Base-by-base conservation (phyloP, 2,797 vertebrate genomes). In the Podargus strigoides region DNA sequence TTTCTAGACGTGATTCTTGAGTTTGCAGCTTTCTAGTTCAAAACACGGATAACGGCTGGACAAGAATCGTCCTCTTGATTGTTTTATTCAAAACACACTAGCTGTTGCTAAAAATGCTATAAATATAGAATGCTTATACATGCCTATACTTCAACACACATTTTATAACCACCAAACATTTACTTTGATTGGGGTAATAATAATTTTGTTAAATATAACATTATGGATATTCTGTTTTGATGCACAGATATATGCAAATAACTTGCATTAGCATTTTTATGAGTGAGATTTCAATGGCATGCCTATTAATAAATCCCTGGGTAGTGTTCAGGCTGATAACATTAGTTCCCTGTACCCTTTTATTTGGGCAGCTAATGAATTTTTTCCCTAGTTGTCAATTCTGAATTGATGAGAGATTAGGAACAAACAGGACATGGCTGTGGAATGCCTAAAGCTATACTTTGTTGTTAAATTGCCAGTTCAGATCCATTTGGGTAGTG, bases 241-340 rank as follows among this genome's bases (percentile, higher is more conserved):
- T 86, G 69, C 60, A 72, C 34, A 83, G 91, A 77, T n/a, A 28
- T 58, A 96, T 93, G 91, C 80, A 96, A 95, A 96, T 93, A 89
- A 85, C 66, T 79, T 67, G 16, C 9, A 92, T 96, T 96, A 93
- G 89, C 93, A 95, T 94, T 94, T 92, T 96, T 94, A 94, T 89
- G 90, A 89, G 60, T 93, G 73, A 93, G 47, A 93, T 95, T 96
- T 96, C 83, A 96, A 78, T 93, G 44, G 50, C 76, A 95, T 93
- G 37, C 85, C 85, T 95, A 89, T 91, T 89, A 95, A 96, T 93
- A 95, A 93, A 96, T 93, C 95, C 59, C 90, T 80, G 67, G 42
- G 75, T 72, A 81, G 50, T 73, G 56, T 62, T 95, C 50, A 93
- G 42, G 36, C 49, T 84, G 80, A 84, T 85, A 77, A 83, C 28